Evolutionary conservation across 2,888 invertebrate genomes (phyloP).

Genomic region (Spilosoma lubricipeda): DNA sequence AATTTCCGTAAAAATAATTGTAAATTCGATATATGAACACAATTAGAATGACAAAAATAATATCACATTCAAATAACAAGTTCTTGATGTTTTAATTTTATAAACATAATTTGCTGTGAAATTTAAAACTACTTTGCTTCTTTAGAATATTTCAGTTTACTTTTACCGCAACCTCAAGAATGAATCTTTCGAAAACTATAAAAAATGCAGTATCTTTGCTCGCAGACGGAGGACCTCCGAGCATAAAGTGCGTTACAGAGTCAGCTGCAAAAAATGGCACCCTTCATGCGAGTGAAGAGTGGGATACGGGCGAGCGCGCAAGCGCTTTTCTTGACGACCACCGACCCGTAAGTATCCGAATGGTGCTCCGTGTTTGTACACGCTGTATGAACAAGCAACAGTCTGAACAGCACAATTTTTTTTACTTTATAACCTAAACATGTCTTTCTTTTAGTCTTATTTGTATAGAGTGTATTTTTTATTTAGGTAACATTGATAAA

Average conservation of each 20-base stretch:
- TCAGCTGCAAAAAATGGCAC: slow-evolving; percentile 72
- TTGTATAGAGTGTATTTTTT: background rate
- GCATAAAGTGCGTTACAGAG: slow-evolving; percentile 65
- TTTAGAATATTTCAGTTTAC: background rate
- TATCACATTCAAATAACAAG: background rate
- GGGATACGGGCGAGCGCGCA: slow-evolving; percentile 61
- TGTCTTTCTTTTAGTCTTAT: background rate
- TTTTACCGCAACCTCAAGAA: background rate
- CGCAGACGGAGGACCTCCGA: slow-evolving; percentile 70
- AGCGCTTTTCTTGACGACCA: slow-evolving; percentile 57
- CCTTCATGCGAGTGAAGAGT: slow-evolving; percentile 67
- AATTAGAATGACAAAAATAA: too few relatives aligned
- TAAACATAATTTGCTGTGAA: background rate
- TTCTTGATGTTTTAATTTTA: background rate
- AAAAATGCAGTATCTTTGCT: slow-evolving; percentile 24
- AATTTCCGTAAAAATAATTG: too few relatives aligned
- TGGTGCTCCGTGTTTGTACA: background rate
- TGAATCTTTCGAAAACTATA: background rate
- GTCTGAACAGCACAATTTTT: background rate
- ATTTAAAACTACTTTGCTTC: background rate
- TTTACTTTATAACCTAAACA: background rate
- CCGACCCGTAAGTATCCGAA: slow-evolving; percentile 60
- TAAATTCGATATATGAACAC: too few relatives aligned
- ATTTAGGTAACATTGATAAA: background rate
- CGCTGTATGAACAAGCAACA: background rate